Evolutionary conservation across 1,140 invertebrate species (phyloP), one percentile per base, ranked within the genome.

Genomic region (Apis dorsata): DNA sequence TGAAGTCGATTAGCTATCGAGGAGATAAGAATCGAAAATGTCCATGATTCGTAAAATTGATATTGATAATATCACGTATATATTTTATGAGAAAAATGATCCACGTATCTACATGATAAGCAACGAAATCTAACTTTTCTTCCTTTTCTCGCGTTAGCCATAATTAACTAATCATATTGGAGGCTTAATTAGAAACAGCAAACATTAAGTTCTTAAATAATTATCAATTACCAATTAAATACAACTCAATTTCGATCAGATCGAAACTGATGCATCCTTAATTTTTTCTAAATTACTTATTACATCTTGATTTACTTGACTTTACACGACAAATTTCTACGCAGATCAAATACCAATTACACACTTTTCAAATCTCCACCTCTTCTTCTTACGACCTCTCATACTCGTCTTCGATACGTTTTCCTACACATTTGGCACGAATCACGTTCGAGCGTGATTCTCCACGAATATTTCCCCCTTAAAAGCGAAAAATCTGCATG

Each of bases 81-180:
- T 9, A 34, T 34, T 34, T 2, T 34, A 5, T 2, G n/a, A 13
- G 12, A 15, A 73, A 34, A 19, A 9, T 73, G 28, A 44, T 73
- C 28, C 1, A 28, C 13, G 8, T 21, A 49, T 49, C n/a, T 28
- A 51, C 15, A 10, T 24, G 49, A 10, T n/a, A 11, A 24, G n/a
- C 21, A 55, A 44, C 2, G 21, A 75, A 62, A 34, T n/a, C n/a
- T 60, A 17, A 28, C 11, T 71, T 71, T 71, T 71, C n/a, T 28
- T 55, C 15, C 19, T 60, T 55, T 49, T 21, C 28, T 49, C 57
- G 72, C 44, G 34, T 62, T 74, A 74, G 60, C 21, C 72, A 60
- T 21, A 34, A 74, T 74, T 74, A 74, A 75, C 34, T 72, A 24
- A 74, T 34, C 57, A n/a, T 75, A 75, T 24, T 24, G 15, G 13